A percentile compares a stretch with the other conserved stretches of the same genome.
These are phyloP conservation scores for Peromyscus eremicus DNA, from an alignment of 2,797 vertebrate genomes.

Conservation along the genomic window DNA sequence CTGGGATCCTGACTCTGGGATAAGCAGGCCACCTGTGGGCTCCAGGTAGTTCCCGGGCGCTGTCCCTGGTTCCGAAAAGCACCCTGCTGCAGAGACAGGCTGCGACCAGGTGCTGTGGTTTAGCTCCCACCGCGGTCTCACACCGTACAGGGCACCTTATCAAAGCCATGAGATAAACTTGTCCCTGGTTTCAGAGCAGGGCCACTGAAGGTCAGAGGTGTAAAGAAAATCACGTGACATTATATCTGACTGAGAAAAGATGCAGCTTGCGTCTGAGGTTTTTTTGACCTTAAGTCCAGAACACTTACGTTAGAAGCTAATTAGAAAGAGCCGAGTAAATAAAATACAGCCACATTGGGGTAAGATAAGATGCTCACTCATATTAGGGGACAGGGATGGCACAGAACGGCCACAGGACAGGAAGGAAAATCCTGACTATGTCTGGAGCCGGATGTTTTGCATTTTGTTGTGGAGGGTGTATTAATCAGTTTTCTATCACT, in stretches of 20 bases:
- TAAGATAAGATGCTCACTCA: accelerated
- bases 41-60: background rate
- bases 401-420: too few species aligned
- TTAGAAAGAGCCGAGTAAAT: background rate
- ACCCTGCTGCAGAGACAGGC: too few species aligned
- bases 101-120: too few species aligned
- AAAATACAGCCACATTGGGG: accelerated
- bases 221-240: background rate
- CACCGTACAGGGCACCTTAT: background rate
- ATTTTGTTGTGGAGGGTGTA: background rate
- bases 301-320: background rate
- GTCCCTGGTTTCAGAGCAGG: background rate
- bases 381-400: background rate
- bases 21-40: too few species aligned
- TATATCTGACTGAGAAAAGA: background rate
- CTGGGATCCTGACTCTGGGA: background rate
- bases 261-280: background rate
- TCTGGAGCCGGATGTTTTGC: background rate
- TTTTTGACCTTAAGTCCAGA: background rate
- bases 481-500: background rate
- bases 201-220: background rate
- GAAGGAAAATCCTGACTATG: accelerated
- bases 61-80: background rate
- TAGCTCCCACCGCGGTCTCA: too few species aligned
- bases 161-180: background rate